Conservation (phyloP, 2,113 vertebrate species). For the Oreochromis aureus region DNA sequence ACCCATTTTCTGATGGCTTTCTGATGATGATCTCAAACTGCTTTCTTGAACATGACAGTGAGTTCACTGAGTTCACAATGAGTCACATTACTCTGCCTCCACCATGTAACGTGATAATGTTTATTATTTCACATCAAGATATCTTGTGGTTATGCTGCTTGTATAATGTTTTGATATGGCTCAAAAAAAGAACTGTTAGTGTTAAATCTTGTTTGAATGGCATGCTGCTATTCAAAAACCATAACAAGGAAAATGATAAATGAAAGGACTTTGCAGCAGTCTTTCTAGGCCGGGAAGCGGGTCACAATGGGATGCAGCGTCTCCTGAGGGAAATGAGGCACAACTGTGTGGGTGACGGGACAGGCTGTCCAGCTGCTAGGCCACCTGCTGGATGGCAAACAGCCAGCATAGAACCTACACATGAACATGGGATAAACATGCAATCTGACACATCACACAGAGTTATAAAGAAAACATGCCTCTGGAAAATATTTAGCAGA, state of each 20-base stretch:
- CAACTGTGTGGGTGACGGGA: conserved; percentile 20
- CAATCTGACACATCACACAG: background rate
- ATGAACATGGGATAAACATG: background rate
- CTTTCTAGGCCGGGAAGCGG: background rate
- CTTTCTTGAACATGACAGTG: background rate
- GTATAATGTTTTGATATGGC: background rate
- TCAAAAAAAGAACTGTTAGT: rapidly evolving
- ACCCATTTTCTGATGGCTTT: no score
- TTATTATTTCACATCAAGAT: background rate
- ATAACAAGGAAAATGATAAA: background rate
- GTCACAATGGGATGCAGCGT: background rate
- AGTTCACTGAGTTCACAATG: background rate
- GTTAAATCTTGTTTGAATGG: background rate
- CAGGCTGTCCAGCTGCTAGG: background rate
- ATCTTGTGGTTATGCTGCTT: background rate
- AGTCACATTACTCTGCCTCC: background rate
- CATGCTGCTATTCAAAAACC: background rate
- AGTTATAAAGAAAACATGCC: background rate
- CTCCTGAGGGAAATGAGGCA: background rate
- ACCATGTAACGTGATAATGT: background rate
- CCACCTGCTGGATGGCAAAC: conserved; percentile 26
- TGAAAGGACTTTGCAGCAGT: background rate
- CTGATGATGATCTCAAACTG: background rate
- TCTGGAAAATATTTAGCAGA: background rate
- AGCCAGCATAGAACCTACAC: background rate